Conservation (phyloP, 2,888 invertebrate species). For the Microctonus aethiopoides region DNA sequence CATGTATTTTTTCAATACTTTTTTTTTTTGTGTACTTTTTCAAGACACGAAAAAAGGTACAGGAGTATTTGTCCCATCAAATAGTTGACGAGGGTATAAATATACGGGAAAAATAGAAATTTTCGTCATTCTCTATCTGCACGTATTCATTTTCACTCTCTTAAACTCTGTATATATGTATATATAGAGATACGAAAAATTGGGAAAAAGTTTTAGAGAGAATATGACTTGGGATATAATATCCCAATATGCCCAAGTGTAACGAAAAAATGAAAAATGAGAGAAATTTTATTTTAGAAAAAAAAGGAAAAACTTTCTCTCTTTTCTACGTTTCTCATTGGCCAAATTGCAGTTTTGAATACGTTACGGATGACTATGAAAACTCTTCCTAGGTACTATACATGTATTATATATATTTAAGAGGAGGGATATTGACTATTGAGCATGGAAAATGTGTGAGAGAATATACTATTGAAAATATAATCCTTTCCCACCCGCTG, state of each 20-base stretch:
- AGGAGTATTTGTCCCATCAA: constrained; percentile 12
- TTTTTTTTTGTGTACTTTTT: not conserved
- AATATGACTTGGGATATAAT: constrained; percentile 25
- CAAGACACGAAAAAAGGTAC: not conserved
- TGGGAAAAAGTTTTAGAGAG: not conserved
- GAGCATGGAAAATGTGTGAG: not conserved
- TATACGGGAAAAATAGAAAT: constrained; percentile 24
- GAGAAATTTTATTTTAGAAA: constrained; percentile 49
- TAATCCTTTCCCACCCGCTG: not conserved
- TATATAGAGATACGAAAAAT: not conserved
- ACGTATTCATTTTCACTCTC: not conserved
- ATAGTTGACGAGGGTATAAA: constrained; percentile 4
- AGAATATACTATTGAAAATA: not conserved
- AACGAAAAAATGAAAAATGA: constrained; percentile 57
- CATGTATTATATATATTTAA: not conserved
- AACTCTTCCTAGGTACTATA: not conserved
- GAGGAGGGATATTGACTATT: not conserved
- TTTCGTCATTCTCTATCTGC: constrained; percentile 31
- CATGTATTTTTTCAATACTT: not conserved
- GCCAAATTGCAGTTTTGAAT: constrained; percentile 5
- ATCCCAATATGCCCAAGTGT: constrained; percentile 35
- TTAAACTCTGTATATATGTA: not conserved
- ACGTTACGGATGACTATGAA: not conserved
- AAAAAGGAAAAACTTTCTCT: constrained; percentile 42
- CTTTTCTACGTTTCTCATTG: not conserved